Evolutionary conservation across 2,888 invertebrate genomes (phyloP).

Genomic region (Platypus cylindrus): DNA sequence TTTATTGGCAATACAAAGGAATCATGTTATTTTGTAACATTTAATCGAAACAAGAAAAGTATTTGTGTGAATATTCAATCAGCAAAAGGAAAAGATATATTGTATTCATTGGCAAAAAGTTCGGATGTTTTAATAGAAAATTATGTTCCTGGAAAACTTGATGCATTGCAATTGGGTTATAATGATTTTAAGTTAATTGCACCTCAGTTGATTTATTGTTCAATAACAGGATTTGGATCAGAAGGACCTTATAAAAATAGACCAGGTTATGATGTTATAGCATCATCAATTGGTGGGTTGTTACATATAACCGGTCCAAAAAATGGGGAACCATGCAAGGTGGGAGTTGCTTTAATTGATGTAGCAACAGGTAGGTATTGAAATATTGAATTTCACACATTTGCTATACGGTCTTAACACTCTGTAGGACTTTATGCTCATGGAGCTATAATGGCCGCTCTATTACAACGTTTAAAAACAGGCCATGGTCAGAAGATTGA

Average conservation of each 20-base stretch:
- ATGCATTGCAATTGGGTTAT: conserved; percentile 67
- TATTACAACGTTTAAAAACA: conserved; percentile 63
- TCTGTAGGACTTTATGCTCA: conserved; percentile 68
- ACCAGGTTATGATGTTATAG: conserved; percentile 96
- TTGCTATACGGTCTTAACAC: neutral
- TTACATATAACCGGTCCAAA: conserved; percentile 79
- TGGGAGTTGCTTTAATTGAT: conserved; percentile 88
- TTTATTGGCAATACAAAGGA: conserved; percentile 52
- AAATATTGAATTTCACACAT: conserved; percentile 2
- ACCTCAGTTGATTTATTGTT: conserved; percentile 81
- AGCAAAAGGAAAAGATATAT: conserved; percentile 46
- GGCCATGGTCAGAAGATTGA: conserved; percentile 86
- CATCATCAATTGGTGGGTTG: conserved; percentile 83
- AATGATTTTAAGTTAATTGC: conserved; percentile 53
- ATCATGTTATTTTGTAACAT: conserved; percentile 71
- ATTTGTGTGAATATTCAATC: conserved; percentile 74
- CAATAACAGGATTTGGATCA: conserved; percentile 84
- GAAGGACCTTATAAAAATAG: conserved; percentile 72
- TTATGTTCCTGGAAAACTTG: conserved; percentile 82
- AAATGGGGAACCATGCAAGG: conserved; percentile 76
- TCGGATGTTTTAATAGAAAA: conserved; percentile 90
- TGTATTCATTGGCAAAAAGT: conserved; percentile 58
- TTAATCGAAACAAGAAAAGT: conserved; percentile 92
- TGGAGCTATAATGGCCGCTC: conserved; percentile 85
- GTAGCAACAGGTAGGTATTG: conserved; percentile 56